phyloP scores from a whole-genome alignment of 2,888 invertebrate genomes.

The Napeogenes sylphis region DNA sequence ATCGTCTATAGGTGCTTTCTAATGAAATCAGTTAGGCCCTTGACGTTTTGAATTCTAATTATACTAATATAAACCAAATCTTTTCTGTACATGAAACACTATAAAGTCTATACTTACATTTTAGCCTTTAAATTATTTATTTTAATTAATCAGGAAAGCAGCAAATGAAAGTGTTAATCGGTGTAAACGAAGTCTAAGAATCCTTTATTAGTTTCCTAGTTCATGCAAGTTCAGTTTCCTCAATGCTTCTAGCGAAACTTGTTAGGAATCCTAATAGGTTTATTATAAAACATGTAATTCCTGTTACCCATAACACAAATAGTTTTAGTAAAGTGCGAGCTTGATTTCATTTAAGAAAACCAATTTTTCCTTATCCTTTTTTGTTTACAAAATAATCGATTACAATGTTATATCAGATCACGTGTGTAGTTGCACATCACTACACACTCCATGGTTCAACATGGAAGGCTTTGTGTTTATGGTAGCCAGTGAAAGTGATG shows the following conservation, averaged over 20 bases:
- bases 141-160: slow-evolving; percentile 14
- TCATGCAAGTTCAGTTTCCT: slow-evolving; percentile 12
- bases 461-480: slow-evolving; percentile 30
- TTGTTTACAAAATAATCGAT: background rate
- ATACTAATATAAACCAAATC: background rate
- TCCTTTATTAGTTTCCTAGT: slow-evolving; percentile 21
- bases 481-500: slow-evolving; percentile 41
- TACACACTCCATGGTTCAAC: slow-evolving; percentile 17
- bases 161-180: slow-evolving; percentile 9
- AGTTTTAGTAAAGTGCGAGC: background rate
- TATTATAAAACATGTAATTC: slow-evolving; percentile 8
- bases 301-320: background rate
- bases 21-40: slow-evolving; percentile 30
- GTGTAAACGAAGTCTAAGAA: background rate
- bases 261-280: slow-evolving; percentile 16
- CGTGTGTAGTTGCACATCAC: slow-evolving; percentile 7
- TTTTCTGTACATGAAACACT: background rate
- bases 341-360: background rate
- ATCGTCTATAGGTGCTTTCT: slow-evolving; percentile 29
- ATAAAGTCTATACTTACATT: no score
- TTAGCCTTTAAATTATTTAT: background rate
- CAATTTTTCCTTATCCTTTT: background rate
- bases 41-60: slow-evolving; percentile 25
- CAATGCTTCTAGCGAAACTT: slow-evolving; percentile 21
- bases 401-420: background rate